These are phyloP conservation scores for Heliconius eleuchia DNA, from an alignment of 1,140 invertebrate species.

Conservation along the genomic window DNA sequence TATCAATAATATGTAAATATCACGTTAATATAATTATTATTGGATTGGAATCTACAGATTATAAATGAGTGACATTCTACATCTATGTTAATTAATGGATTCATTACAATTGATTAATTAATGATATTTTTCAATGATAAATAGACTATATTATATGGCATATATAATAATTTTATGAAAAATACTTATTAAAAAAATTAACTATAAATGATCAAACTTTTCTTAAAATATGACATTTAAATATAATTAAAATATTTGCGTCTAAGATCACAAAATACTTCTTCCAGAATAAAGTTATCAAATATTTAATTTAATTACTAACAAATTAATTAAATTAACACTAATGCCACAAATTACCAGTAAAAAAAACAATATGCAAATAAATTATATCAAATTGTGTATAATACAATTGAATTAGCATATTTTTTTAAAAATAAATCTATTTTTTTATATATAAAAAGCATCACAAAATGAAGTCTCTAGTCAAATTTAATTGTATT, in stretches of 20 bases:
- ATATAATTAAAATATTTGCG: too few species aligned
- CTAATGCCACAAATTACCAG: not conserved
- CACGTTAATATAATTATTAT: not conserved
- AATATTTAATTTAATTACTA: too few species aligned
- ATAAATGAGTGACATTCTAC: not conserved
- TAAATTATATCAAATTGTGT: not conserved
- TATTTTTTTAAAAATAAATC: too few species aligned
- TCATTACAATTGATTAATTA: conserved; percentile 5
- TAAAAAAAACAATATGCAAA: not conserved
- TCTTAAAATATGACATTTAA: not conserved
- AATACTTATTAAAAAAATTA: not conserved
- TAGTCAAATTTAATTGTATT: too few species aligned
- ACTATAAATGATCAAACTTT: not conserved
- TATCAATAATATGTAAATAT: conserved; percentile 4
- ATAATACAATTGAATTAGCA: too few species aligned
- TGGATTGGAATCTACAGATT: not conserved
- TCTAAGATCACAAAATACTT: too few species aligned
- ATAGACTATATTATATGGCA: not conserved
- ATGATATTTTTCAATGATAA: not conserved
- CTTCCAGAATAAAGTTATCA: too few species aligned
- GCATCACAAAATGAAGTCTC: too few species aligned
- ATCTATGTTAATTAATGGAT: conserved; percentile 9
- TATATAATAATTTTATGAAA: not conserved
- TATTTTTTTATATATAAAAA: too few species aligned
- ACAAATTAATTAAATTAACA: not conserved